A percentile compares a stretch with the other conserved stretches of the same genome.
phyloP scores from a whole-genome alignment of 2,113 vertebrate species.

The Rattus rattus region DNA sequence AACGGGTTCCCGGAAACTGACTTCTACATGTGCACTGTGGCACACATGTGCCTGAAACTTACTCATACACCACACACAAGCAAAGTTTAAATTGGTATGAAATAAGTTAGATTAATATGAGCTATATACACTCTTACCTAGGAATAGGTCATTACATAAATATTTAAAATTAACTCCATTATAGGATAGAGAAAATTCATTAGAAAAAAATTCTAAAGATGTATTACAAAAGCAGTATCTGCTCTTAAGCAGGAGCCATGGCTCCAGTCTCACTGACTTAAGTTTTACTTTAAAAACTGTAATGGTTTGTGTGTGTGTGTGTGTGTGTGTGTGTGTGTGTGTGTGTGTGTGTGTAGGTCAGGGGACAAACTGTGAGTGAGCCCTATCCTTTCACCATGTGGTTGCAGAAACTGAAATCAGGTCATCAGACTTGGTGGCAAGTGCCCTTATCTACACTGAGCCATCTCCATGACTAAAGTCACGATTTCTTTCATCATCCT shows the following conservation, averaged over 20 bases:
- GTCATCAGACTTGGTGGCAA: background rate
- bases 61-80: background rate
- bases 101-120: background rate
- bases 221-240: background rate
- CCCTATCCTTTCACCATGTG: background rate
- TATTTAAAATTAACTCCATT: background rate
- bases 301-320: no score
- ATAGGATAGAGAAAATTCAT: constrained; percentile 16
- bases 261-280: background rate
- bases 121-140: background rate
- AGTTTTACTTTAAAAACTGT: background rate
- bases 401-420: background rate
- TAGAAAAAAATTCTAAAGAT: background rate
- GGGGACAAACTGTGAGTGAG: background rate
- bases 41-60: background rate
- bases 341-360: background rate
- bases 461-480: background rate
- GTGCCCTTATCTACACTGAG: background rate
- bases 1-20: background rate
- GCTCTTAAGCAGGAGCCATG: background rate
- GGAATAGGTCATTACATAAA: constrained; percentile 22
- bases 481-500: constrained; percentile 19
- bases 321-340: no score
- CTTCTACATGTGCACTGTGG: background rate
- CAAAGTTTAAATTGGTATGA: background rate